These are phyloP conservation scores for Frieseomelitta varia DNA, from an alignment of 1,140 invertebrate species.

Conservation along the genomic window DNA sequence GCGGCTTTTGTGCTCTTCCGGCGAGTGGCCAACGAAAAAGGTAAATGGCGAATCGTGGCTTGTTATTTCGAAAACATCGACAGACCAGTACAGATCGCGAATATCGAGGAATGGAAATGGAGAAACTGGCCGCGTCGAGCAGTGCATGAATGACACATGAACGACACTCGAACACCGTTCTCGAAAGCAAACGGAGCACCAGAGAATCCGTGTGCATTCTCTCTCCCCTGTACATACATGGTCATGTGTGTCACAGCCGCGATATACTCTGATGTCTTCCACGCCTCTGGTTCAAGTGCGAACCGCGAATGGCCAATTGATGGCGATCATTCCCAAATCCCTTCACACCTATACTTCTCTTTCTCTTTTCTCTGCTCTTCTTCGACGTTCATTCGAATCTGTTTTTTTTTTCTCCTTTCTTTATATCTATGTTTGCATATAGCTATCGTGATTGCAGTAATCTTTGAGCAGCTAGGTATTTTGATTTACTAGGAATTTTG, in stretches of 20 bases:
- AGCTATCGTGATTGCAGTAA: too few species aligned
- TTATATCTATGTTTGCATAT: too few species aligned
- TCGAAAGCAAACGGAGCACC: constrained; percentile 30
- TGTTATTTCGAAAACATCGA: constrained; percentile 7
- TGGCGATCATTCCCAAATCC: constrained; percentile 67
- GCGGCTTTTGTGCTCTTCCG: not conserved
- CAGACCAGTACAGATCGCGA: not conserved
- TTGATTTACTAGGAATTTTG: too few species aligned
- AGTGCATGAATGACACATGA: constrained; percentile 7
- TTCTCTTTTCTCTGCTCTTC: not conserved
- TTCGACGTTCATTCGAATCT: not conserved
- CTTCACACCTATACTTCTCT: not conserved
- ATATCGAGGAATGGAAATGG: constrained; percentile 13
- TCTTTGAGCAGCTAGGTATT: too few species aligned
- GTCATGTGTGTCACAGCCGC: constrained; percentile 69
- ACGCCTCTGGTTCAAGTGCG: constrained; percentile 26
- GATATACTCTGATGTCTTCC: not conserved
- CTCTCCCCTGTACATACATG: constrained; percentile 74
- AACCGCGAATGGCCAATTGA: constrained; percentile 60
- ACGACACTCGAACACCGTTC: constrained; percentile 15
- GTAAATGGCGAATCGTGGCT: not conserved
- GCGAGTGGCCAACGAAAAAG: not conserved
- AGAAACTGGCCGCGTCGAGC: not conserved
- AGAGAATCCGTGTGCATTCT: constrained; percentile 13
- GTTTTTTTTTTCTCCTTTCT: too few species aligned